A percentile compares a stretch with the other conserved stretches of the same genome.
These are phyloP conservation scores for Gymnorhina tibicen DNA, from an alignment of 2,113 vertebrate species.

Conservation along the genomic window DNA sequence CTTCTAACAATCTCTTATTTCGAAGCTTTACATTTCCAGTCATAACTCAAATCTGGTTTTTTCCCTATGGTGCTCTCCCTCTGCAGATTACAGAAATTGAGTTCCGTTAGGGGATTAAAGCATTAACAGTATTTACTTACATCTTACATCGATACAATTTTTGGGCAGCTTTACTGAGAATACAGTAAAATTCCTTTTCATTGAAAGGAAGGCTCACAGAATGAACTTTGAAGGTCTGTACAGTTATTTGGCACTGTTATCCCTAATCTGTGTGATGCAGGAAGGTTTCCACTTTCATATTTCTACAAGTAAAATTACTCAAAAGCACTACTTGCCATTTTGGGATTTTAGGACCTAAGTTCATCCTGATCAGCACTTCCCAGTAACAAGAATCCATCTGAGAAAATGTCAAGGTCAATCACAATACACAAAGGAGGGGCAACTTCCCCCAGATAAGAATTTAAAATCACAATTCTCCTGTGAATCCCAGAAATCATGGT, in stretches of 20 bases:
- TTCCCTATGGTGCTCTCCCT: neutral
- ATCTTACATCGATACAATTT: neutral
- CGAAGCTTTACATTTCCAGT: neutral
- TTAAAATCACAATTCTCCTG: neutral
- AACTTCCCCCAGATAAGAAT: neutral
- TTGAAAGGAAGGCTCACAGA: neutral
- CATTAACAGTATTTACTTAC: neutral
- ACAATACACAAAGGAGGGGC: neutral
- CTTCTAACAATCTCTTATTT: neutral
- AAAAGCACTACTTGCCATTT: neutral
- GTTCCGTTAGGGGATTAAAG: neutral
- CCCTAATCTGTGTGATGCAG: neutral
- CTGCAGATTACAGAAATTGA: neutral
- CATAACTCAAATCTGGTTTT: neutral
- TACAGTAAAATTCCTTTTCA: neutral
- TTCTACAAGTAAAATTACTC: neutral
- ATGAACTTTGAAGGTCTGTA: neutral
- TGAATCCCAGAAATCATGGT: neutral
- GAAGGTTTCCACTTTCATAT: neutral
- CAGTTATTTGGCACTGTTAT: neutral
- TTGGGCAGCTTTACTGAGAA: neutral
- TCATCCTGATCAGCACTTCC: neutral
- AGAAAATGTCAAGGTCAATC: neutral
- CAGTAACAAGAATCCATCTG: neutral
- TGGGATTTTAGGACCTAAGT: neutral